Evolutionary conservation across 2,888 invertebrate genomes (phyloP), one percentile per base, ranked within the genome.

Genomic region (Gasteruption jaculator): DNA sequence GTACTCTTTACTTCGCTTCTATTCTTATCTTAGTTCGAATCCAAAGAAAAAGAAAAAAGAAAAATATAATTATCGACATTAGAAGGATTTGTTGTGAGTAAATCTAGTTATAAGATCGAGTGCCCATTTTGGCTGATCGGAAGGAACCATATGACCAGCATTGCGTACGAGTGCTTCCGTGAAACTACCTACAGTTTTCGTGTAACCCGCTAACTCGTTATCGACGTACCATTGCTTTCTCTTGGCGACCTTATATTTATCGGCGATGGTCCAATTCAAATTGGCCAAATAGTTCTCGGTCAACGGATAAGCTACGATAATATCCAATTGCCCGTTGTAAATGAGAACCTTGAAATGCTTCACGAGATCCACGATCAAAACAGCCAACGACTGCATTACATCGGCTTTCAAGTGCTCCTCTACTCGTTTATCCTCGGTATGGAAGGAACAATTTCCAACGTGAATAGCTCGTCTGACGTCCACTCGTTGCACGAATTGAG

Each of bases 281-380:
- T 71, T 63, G 49, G 78, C 75, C 20, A 94, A 71, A 66, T 87
- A 91, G 62, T 85, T 86, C 14, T 85, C 77, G 0, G 92, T 92
- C 35, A 90, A 64, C 0, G 91, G 90, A 70, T 91, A 90, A 0
- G 91, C 90, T 0, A 92, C 88, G 49, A 93, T 91, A 10, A 94
- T 85, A 66, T 95, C 94, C 49, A 94, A 66, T 63, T 94, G 93
- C 0, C 94, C 94, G 63, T 84, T 92, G 67, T 93, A 94, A 45
- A 92, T 77, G 30, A 93, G 76, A 11, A 91, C 80, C 64, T 77
- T 74, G 58, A 85, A 86, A 53, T 81, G 71, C 24, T 81, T 74
- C 1, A 88, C 63, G 0, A 91, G 71, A 53, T 83, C 82, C 0
- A 80, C 74, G 40, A 90, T 73, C 79, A 83, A 82, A 0, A 79